Evolutionary conservation across 1,140 invertebrate genomes (phyloP), one percentile per base, ranked within the genome.

Genomic region (Drosophila pseudoobscura): DNA sequence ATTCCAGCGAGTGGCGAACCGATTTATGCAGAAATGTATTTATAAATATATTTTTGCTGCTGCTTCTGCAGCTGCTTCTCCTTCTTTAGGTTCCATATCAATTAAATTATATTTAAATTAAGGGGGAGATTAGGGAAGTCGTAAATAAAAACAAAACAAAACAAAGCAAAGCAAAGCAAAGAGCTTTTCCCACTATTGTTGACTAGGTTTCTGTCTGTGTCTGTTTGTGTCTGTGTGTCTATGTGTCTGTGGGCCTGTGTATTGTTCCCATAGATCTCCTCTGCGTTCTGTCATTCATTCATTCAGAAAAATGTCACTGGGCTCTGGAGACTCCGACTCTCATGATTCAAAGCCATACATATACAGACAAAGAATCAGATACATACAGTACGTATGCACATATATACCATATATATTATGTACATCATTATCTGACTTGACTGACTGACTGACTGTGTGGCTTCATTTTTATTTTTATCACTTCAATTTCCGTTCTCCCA

Each of bases 401-500:
- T 39, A 29, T 53, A 43, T 68, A 6, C 24, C 24, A 26, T 26
- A 26, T 26, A 26, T 26, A 26, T 26, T 26, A 69, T 69, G 50
- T 50, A 69, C 51, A 69, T 57, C 68, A 69, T 57, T 68, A 69
- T 75, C 46, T 75, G 51, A 24, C 45, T 53, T 64, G 53, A 45
- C 43, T 53, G 72, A 66, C 62, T 63, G 31, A 35, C 31, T 35
- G 31, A 35, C 35, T 39, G 35, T 13, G 75, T 78, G 64, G 79
- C 74, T 83, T 83, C 58, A 53, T 75, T 79, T 78, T 71, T 78
- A 75, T 83, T 83, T 83, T 78, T 83, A 83, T 83, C 79, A 78
- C 70, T 84, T 83, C 70, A 83, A 83, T 83, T 83, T 83, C 79
- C 79, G 79, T 45, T 83, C 64, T 60, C 78, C 82, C 74, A 77